Percentiles rank a stretch among this genome's conserved stretches.
phyloP scores from a whole-genome alignment of 2,113 vertebrate genomes.

The Caranx ignobilis region DNA sequence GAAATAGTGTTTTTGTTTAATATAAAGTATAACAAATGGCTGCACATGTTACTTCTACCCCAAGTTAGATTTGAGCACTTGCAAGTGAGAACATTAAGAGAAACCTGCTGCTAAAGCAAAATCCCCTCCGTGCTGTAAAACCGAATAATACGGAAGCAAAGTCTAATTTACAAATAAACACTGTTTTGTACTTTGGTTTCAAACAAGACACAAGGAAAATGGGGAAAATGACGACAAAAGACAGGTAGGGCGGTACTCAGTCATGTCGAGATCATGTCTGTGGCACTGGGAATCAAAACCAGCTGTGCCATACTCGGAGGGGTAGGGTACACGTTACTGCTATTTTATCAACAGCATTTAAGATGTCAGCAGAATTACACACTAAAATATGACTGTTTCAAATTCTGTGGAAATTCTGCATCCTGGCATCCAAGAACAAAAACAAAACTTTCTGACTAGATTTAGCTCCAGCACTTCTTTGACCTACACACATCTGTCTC shows the following conservation, averaged over 20 bases:
- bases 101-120: not conserved
- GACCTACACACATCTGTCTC: slow-evolving; percentile 7
- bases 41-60: not conserved
- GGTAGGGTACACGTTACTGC: no score
- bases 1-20: slow-evolving; percentile 36
- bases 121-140: not conserved
- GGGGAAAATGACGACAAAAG: no score
- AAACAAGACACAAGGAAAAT: not conserved
- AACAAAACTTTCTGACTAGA: no score
- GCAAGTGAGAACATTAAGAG: not conserved
- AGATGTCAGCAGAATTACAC: no score
- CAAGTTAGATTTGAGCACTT: not conserved
- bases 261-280: no score
- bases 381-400: no score
- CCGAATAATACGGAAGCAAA: not conserved
- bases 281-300: no score
- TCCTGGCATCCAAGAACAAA: no score
- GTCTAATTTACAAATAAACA: not conserved
- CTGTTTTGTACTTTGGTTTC: not conserved
- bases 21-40: slow-evolving; percentile 28
- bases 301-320: no score
- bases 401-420: no score
- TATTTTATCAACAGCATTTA: no score
- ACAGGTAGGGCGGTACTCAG: no score
- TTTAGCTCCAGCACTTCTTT: not conserved